Evolutionary conservation across 2,888 invertebrate species (phyloP), one percentile per base, ranked within the genome.

Genomic region (Apodemia zela): DNA sequence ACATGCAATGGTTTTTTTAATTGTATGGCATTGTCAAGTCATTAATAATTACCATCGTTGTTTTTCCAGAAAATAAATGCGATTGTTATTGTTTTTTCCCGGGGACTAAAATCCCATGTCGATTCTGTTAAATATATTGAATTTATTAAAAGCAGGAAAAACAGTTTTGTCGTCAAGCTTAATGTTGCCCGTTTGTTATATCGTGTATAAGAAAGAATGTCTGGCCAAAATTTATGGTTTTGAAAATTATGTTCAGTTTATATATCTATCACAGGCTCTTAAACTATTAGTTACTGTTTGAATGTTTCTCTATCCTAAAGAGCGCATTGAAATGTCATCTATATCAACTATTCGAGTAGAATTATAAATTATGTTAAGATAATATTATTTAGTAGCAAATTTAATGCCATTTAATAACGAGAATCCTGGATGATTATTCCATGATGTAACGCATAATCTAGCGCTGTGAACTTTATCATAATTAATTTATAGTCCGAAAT

Each of bases 241-340:
- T 15, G 5, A 5, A 42, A 42, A 2, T 42, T 13, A 10, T 5
- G 42, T 15, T 42, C 5, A 15, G 42, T n/a, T n/a, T n/a, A n/a
- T n/a, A n/a, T 42, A 10, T 15, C 42, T n/a, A 6, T 7, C n/a
- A n/a, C 1, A n/a, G 6, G n/a, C 45, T n/a, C 45, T 45, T 45
- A 45, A n/a, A 45, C 45, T n/a, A 45, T 45, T 45, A 25, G 15
- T 54, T 25, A 25, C 54, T 29, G 54, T 17, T n/a, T 54, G 54
- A 54, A 54, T 54, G 54, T 29, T 29, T 7, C 54, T 54, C 29
- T 54, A 54, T 54, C 54, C 54, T 25, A 54, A 54, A 54, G 25
- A 25, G 54, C 25, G 54, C 25, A 54, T 54, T 54, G 25, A 54
- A 54, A 54, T 54, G 54, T 29, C 54, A 54, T 54, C 54, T 21